Conservation (phyloP, 2,113 vertebrate species). For the Piprites chloris region DNA sequence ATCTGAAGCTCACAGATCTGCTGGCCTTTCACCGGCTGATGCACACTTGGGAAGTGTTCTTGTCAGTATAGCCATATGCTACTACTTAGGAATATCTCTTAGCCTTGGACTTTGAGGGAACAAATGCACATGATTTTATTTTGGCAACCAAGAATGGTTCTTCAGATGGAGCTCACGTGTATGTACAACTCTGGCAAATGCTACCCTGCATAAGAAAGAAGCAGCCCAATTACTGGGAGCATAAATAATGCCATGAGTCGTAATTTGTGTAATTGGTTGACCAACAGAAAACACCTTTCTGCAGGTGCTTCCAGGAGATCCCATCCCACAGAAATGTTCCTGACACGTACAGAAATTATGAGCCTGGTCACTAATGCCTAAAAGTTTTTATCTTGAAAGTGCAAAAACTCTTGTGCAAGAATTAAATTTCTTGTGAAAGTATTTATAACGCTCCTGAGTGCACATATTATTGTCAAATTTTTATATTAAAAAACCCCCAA, state of each 20-base stretch:
- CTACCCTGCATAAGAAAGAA: background rate
- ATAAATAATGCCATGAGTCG: background rate
- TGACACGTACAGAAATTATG: background rate
- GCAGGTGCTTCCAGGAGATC: background rate
- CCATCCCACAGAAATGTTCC: background rate
- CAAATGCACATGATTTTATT: conserved; percentile 36
- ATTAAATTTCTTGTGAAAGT: background rate
- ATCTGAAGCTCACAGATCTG: background rate
- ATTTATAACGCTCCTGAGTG: background rate
- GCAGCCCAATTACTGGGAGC: background rate
- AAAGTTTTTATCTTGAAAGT: background rate
- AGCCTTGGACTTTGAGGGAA: conserved; percentile 29
- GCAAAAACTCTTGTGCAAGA: background rate
- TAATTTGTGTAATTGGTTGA: background rate
- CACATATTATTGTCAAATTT: background rate
- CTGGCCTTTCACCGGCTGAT: background rate
- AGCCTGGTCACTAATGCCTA: background rate
- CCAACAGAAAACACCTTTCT: background rate
- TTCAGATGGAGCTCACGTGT: conserved; percentile 47
- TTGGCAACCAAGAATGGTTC: conserved; percentile 43
- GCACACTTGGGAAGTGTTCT: background rate
- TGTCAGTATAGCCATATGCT: conserved; percentile 31
- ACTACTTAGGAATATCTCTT: background rate
- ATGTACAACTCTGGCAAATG: background rate
- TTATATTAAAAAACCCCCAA: background rate